These are phyloP conservation scores for Gandaritis pyraliata DNA, from an alignment of 2,888 invertebrate genomes.

Conservation along the genomic window DNA sequence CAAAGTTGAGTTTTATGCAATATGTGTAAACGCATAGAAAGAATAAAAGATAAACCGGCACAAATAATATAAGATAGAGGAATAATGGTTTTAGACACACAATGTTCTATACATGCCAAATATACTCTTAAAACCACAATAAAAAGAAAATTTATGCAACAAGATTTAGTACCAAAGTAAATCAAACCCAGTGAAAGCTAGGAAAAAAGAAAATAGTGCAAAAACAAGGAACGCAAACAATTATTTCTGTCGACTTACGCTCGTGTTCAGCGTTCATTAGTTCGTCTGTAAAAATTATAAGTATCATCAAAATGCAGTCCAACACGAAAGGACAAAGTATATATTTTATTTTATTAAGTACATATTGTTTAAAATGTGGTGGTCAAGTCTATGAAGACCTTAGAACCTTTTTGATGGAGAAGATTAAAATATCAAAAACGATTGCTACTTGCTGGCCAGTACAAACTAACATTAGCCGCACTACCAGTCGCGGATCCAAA, in stretches of 20 bases:
- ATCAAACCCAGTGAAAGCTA: slow-evolving; percentile 9
- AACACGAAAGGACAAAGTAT: slow-evolving; percentile 2
- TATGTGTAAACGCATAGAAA: neutral
- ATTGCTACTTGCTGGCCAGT: no score
- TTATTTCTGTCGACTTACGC: slow-evolving; percentile 65
- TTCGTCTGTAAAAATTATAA: slow-evolving; percentile 74
- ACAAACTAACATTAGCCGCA: no score
- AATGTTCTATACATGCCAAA: neutral
- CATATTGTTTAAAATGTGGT: no score
- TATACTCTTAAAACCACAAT: neutral
- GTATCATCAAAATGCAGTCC: slow-evolving; percentile 7
- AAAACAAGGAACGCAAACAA: slow-evolving; percentile 24
- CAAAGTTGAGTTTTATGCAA: neutral
- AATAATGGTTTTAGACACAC: neutral
- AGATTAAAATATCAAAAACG: no score
- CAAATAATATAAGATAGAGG: no score
- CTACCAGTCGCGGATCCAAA: no score
- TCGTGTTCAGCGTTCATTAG: slow-evolving; percentile 71
- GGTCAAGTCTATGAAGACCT: no score
- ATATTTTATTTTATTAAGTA: no score
- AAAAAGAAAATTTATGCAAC: slow-evolving; percentile 1
- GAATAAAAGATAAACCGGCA: no score
- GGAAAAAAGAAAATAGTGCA: slow-evolving; percentile 16
- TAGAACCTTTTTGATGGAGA: no score
- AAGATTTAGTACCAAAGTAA: slow-evolving; percentile 11